A percentile compares a stretch with the other conserved stretches of the same genome.
Evolutionary conservation across 2,888 invertebrate genomes (phyloP).

Genomic region (Hemicrepidius hirtus): DNA sequence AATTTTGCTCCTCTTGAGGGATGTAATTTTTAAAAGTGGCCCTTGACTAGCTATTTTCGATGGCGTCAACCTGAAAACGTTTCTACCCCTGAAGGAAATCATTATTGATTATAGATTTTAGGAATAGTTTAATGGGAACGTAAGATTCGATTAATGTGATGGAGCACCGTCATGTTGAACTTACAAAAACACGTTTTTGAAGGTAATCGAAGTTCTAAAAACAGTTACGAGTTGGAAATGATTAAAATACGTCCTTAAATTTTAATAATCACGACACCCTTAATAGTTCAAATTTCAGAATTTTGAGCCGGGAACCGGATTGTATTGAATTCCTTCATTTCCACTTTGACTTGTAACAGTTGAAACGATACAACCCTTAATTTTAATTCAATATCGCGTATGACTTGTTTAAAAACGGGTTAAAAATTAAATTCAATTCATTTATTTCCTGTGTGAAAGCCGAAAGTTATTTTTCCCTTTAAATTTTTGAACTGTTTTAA

Average conservation of each 20-base stretch:
- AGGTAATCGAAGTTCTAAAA: no score
- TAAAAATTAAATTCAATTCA: constrained; percentile 47
- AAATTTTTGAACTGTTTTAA: constrained; percentile 9
- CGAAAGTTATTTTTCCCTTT: constrained; percentile 3
- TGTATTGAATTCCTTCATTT: constrained; percentile 27
- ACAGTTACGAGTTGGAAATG: no score
- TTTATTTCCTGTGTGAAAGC: constrained; percentile 38
- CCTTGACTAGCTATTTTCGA: constrained; percentile 3
- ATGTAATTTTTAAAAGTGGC: constrained; percentile 26
- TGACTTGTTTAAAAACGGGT: constrained; percentile 50
- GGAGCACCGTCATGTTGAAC: no score
- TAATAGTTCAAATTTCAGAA: not conserved
- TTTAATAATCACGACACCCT: not conserved
- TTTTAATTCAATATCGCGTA: constrained; percentile 36
- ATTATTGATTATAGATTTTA: no score
- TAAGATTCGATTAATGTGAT: no score
- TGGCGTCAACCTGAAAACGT: constrained; percentile 6
- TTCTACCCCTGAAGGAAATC: no score
- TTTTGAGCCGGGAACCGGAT: constrained; percentile 29
- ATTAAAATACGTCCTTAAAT: no score
- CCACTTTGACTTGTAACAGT: not conserved
- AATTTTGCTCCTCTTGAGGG: constrained; percentile 10
- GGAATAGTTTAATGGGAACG: no score
- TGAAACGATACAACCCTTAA: constrained; percentile 35
- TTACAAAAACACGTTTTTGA: no score